A percentile compares a stretch with the other conserved stretches of the same genome.
These are phyloP conservation scores for Drosophila fungiperda DNA, from an alignment of 2,888 invertebrate species.

Conservation along the genomic window DNA sequence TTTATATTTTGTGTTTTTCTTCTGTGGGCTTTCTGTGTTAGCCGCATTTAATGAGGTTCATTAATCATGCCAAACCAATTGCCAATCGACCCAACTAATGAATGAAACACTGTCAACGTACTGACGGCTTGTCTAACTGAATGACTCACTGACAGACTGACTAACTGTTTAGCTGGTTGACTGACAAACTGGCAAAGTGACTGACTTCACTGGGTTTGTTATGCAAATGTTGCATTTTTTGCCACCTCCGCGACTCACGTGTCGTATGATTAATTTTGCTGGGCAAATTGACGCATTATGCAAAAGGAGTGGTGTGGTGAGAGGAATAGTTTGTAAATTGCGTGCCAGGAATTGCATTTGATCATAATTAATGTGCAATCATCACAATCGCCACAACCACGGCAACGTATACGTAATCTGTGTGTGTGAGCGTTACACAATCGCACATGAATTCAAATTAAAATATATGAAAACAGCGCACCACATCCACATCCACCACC, in stretches of 20 bases:
- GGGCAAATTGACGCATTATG: constrained; percentile 49
- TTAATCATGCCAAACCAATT: constrained; percentile 65
- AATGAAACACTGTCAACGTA: constrained; percentile 35
- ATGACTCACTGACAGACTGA: constrained; percentile 40
- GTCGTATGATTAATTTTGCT: constrained; percentile 66
- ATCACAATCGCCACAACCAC: constrained; percentile 16
- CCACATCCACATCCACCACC: not conserved
- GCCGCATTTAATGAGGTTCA: constrained; percentile 64
- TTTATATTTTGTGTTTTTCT: not conserved
- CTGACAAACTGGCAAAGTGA: constrained; percentile 14
- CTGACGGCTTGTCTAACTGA: constrained; percentile 30
- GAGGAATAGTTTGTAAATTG: constrained; percentile 22
- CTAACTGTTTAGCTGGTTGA: constrained; percentile 16
- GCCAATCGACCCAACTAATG: constrained; percentile 42
- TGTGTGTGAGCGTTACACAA: constrained; percentile 26
- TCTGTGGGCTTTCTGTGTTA: constrained; percentile 24
- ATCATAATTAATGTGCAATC: constrained; percentile 57
- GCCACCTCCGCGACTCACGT: constrained; percentile 28
- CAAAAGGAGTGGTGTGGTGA: constrained; percentile 24
- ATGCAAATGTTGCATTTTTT: constrained; percentile 34
- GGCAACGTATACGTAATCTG: constrained; percentile 45
- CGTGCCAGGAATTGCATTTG: constrained; percentile 31
- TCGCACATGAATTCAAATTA: not conserved
- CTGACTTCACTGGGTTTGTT: constrained; percentile 29
- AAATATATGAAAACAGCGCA: constrained; percentile 2